Evolutionary conservation across 2,113 vertebrate species (phyloP).

Genomic region (Tyto alba): DNA sequence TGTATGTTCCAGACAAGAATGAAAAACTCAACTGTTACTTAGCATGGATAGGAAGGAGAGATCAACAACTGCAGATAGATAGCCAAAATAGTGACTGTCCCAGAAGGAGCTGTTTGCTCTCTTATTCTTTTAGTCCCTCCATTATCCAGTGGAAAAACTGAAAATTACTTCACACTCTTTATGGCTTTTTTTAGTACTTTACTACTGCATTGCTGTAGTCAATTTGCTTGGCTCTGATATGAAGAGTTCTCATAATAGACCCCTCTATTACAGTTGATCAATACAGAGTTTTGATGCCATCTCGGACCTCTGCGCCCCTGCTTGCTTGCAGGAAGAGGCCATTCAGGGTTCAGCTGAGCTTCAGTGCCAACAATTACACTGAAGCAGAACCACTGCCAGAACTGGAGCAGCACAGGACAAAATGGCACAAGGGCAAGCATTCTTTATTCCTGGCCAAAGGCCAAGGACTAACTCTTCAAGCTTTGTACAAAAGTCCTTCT

Average conservation of each 20-base stretch:
- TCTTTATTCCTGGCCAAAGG: slow-evolving; percentile 55
- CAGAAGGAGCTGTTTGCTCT: slow-evolving; percentile 60
- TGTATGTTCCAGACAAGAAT: neutral
- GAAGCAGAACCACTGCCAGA: slow-evolving; percentile 52
- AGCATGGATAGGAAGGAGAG: slow-evolving; percentile 40
- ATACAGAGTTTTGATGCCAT: slow-evolving; percentile 27
- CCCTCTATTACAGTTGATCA: slow-evolving; percentile 58
- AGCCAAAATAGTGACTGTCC: slow-evolving; percentile 38
- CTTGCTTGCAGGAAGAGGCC: slow-evolving; percentile 53
- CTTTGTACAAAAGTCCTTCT: slow-evolving; percentile 52
- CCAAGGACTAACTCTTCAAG: slow-evolving; percentile 55
- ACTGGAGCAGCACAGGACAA: slow-evolving; percentile 16
- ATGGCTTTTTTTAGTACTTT: slow-evolving; percentile 43
- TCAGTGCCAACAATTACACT: slow-evolving; percentile 59
- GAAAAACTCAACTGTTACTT: slow-evolving; percentile 34
- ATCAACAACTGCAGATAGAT: slow-evolving; percentile 33
- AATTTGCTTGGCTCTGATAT: slow-evolving; percentile 21
- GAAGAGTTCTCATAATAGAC: slow-evolving; percentile 43
- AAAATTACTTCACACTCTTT: slow-evolving; percentile 42
- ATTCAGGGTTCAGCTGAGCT: slow-evolving; percentile 24
- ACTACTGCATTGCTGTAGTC: neutral
- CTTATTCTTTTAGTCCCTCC: slow-evolving; percentile 38
- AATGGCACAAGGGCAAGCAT: slow-evolving; percentile 66
- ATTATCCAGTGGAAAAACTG: slow-evolving; percentile 53
- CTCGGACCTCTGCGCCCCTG: slow-evolving; percentile 1